Base-by-base conservation (phyloP, 2,888 invertebrate genomes). In the Ochropleura leucogaster region DNA sequence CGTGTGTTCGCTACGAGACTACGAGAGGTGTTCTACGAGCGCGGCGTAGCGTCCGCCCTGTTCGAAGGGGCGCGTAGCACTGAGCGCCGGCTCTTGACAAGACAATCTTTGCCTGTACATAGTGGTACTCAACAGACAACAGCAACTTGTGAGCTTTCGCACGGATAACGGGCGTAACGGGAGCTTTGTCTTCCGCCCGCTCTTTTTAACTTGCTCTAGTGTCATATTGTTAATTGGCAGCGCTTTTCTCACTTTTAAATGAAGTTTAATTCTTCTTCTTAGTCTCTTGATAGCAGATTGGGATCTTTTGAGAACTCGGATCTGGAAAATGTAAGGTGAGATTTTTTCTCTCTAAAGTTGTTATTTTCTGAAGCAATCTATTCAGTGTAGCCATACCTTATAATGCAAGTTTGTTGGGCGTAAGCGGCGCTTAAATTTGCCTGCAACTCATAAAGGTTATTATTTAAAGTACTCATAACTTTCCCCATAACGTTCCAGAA, bases 51-150 rank as follows among this genome's bases (percentile, higher is more conserved):
- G 96, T 93, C 95, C 94, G 93, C 91, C 89, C 93, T 77, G 92
- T 86, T 73, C 91, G 92, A 94, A 92, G 93, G 91, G 93, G 92
- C 93, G 93, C 92, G 92, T 92, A 90, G 92, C 90, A 96, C 96
- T 96, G 96, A 94, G 91, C 93, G 88, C 87, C 84, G 85, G 89
- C 93, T 92, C 94, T 93, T 94, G 94, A 95, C 95, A 94, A 95
- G 95, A 95, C 96, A 95, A 95, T 95, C 95, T 96, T 96, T 94
- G 92, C 92, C 90, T 89, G 92, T 92, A 92, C 90, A 89, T 89
- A 92, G 93, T 93, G 91, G 92, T 93, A 92, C 94, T 93, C 92
- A 88, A 92, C 90, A 93, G 93, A 94, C 92, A 95, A 94, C 94
- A 87, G 86, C 87, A 94, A 95, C 94, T 94, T 93, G 93, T 92